phyloP scores from a whole-genome alignment of 92 coral and sea anemone species.

The Zoanthus sociatus region DNA sequence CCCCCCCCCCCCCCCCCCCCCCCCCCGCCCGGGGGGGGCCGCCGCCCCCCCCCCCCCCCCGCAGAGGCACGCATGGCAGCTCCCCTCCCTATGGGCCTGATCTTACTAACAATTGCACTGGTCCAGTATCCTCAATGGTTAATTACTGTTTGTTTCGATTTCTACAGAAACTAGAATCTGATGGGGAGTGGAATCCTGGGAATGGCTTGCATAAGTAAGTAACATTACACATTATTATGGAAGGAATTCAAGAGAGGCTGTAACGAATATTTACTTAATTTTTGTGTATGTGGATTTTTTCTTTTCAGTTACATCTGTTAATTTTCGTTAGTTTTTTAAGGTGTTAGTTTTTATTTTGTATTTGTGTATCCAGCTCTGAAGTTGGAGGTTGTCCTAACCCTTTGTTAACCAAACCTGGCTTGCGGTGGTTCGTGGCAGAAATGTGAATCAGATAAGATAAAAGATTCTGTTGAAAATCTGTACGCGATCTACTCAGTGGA shows the following conservation, averaged over 20 bases:
- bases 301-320: constrained; percentile 1
- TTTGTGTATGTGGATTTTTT: constrained; percentile 2
- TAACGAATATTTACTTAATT: constrained; percentile 1
- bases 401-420: constrained; percentile 2
- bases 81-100: neutral
- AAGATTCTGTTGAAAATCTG: constrained; percentile 3
- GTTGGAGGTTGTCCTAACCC: constrained; percentile 4
- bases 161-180: constrained; percentile 11
- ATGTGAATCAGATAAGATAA: constrained; percentile 6
- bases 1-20: too few species aligned
- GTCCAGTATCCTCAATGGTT: neutral
- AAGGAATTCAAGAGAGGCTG: neutral
- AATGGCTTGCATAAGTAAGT: constrained; percentile 13
- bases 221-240: neutral
- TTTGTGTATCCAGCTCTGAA: constrained; percentile 4
- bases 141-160: neutral
- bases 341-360: neutral
- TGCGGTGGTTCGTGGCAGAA: constrained; percentile 1
- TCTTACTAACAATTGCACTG: constrained; percentile 1
- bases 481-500: constrained; percentile 9
- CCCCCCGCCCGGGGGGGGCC: too few species aligned
- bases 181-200: constrained; percentile 14
- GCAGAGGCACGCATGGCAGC: neutral
- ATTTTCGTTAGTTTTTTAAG: neutral
- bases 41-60: too few species aligned